Base-by-base conservation (phyloP, 2,888 invertebrate genomes). In the Aelia acuminata region DNA sequence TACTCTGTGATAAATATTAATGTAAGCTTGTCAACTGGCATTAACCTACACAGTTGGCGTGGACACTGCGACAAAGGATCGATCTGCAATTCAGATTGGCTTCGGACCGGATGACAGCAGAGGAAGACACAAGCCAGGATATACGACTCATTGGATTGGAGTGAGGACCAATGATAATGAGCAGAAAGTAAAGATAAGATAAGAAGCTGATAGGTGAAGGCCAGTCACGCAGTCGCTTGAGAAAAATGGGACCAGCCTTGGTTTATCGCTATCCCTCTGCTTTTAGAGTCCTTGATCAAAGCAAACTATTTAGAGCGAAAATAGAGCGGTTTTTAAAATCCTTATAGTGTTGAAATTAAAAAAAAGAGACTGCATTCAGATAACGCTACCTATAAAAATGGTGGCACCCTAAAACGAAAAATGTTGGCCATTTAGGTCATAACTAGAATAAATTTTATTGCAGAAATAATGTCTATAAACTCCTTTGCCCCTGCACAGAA, bases 61-160 rank as follows among this genome's bases (percentile, higher is more conserved):
- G 31, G 18, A 18, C 63, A 70, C 18, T 70, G 63, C 63, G 31
- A 35, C 35, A 35, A 35, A 70, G 35, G 7, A 35, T 20, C 7
- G 63, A 35, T 70, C 63, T 70, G 63, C 63, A 70, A 70, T 70
- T 70, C 63, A 70, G 63, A 70, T 70, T 70, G 8, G 31, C 63
- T 70, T 2, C 20, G 63, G 63, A 35, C 63, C 35, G 35, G 31
- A 1, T 20, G 7, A 35, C 63, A 70, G 63, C 18, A 35, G 18
- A 20, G 31, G 63, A 31, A 70, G 31, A 31, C 20, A 70, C 31
- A 1, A n/a, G 63, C 5, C 15, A 35, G 63, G 7, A 70, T 70
- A 70, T 70, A 70, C 35, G 31, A 35, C 63, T 70, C 63, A 35
- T 70, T 70, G 63, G 63, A 18, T 35, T 70, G 31, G 18, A 70